phyloP scores from a whole-genome alignment of 2,888 invertebrate species.

The Leptothorax acervorum region DNA sequence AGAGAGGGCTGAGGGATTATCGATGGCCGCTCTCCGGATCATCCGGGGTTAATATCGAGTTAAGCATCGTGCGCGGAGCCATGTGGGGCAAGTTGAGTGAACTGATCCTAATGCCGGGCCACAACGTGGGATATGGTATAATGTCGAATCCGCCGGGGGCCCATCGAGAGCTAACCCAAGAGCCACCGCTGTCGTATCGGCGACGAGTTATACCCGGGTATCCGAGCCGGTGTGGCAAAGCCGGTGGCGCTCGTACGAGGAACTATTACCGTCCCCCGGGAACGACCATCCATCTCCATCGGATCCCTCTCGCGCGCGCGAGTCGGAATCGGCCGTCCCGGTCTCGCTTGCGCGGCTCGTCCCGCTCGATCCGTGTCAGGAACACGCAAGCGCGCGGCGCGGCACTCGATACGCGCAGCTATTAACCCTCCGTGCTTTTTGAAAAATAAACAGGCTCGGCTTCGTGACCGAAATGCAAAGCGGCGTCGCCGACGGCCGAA shows the following conservation, averaged over 20 bases:
- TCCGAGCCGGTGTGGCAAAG: slow-evolving; percentile 53
- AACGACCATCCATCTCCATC: slow-evolving; percentile 84
- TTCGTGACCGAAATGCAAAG: slow-evolving; percentile 69
- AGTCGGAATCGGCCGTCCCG: slow-evolving; percentile 78
- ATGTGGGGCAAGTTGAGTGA: slow-evolving; percentile 84
- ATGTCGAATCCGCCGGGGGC: slow-evolving; percentile 71
- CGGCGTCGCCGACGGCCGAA: neutral
- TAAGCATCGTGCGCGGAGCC: slow-evolving; percentile 72
- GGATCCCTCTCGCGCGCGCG: slow-evolving; percentile 81
- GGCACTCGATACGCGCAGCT: slow-evolving; percentile 76
- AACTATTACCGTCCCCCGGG: slow-evolving; percentile 83
- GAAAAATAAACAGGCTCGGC: slow-evolving; percentile 69
- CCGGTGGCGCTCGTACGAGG: slow-evolving; percentile 61
- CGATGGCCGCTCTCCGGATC: neutral
- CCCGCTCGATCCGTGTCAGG: slow-evolving; percentile 73
- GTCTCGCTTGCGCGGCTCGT: slow-evolving; percentile 43
- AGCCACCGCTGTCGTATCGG: slow-evolving; percentile 37
- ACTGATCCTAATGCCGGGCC: slow-evolving; percentile 82
- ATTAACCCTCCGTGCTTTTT: slow-evolving; percentile 75
- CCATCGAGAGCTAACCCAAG: slow-evolving; percentile 69
- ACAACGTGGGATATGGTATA: slow-evolving; percentile 78
- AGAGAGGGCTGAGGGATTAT: neutral
- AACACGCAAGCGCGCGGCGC: slow-evolving; percentile 32
- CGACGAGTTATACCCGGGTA: slow-evolving; percentile 56
- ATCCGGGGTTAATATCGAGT: slow-evolving; percentile 49